Evolutionary conservation across 2,888 invertebrate genomes (phyloP).

Genomic region (Timema cristinae): DNA sequence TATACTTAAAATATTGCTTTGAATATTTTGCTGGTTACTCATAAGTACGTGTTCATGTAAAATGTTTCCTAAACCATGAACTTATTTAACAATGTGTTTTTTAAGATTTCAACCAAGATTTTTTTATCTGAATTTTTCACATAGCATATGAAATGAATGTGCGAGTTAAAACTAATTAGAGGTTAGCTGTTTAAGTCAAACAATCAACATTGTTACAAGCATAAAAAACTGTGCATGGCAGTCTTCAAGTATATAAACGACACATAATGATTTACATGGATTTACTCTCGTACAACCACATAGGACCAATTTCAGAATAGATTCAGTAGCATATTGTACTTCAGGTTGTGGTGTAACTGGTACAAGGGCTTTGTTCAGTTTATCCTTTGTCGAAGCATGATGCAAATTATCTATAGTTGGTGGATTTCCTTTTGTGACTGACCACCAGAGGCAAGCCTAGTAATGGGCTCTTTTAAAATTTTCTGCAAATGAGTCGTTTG

Average conservation of each 20-base stretch:
- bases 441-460: background rate
- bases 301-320: background rate
- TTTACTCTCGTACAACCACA: background rate
- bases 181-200: too few species aligned
- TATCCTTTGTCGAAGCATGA: background rate
- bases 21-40: too few species aligned
- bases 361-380: background rate
- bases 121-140: too few species aligned
- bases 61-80: too few species aligned
- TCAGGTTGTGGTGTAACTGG: background rate
- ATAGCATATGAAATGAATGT: too few species aligned
- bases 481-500: background rate
- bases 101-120: too few species aligned
- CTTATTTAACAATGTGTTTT: too few species aligned
- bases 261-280: background rate
- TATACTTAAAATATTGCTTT: too few species aligned
- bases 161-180: too few species aligned
- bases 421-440: background rate
- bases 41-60: too few species aligned
- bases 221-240: background rate
- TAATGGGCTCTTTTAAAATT: background rate
- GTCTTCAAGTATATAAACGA: background rate
- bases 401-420: too few species aligned
- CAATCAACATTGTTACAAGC: background rate
- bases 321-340: background rate